Conservation (phyloP, 2,888 invertebrate genomes). For the Ectemnius lituratus region DNA sequence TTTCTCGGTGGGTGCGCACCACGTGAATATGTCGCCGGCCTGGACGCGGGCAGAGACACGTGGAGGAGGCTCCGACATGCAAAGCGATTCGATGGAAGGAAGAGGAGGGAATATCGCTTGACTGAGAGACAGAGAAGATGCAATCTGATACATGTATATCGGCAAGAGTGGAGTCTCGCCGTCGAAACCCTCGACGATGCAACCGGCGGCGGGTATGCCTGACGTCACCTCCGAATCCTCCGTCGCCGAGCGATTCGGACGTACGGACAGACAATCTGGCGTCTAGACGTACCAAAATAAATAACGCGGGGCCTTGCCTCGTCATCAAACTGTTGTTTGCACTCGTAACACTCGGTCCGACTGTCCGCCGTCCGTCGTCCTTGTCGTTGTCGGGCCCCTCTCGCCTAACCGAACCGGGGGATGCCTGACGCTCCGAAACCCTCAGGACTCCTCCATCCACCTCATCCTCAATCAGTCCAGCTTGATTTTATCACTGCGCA, state of each 20-base stretch:
- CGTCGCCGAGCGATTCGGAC: constrained; percentile 68
- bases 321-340: constrained; percentile 72
- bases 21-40: constrained; percentile 15
- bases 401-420: neutral
- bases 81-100: constrained; percentile 9
- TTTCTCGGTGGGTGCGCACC: constrained; percentile 13
- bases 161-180: constrained; percentile 27
- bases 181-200: constrained; percentile 52
- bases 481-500: too few species aligned
- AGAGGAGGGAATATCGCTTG: constrained; percentile 13
- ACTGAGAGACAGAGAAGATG: constrained; percentile 21
- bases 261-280: constrained; percentile 75
- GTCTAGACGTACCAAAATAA: constrained; percentile 77
- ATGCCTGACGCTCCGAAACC: neutral
- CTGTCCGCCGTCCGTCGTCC: constrained; percentile 48
- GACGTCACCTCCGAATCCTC: constrained; percentile 73
- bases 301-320: constrained; percentile 67
- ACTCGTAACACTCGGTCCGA: constrained; percentile 56
- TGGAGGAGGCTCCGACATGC: constrained; percentile 41
- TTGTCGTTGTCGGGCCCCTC: constrained; percentile 45
- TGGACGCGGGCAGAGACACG: constrained; percentile 23
- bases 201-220: constrained; percentile 58
- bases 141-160: constrained; percentile 18
- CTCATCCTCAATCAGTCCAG: neutral
- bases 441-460: constrained; percentile 2